Evolutionary conservation across 2,797 vertebrate species (phyloP).

Genomic region (Pelobates cultripes): DNA sequence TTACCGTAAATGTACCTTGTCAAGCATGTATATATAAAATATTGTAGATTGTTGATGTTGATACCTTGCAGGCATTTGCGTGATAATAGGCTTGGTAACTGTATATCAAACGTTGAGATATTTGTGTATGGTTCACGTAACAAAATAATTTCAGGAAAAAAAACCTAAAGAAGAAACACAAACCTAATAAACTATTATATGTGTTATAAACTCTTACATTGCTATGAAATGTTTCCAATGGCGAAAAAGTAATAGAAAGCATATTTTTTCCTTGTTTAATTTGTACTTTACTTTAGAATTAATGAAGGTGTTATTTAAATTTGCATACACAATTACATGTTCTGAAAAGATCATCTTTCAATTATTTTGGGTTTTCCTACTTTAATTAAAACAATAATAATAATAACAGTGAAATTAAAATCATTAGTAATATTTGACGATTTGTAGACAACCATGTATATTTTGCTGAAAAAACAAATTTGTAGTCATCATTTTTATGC

Average conservation of each 20-base stretch:
- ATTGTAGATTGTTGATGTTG: too few species aligned
- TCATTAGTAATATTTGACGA: constrained; percentile 41
- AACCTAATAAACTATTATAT: too few species aligned
- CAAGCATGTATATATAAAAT: too few species aligned
- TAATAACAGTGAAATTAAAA: constrained; percentile 45
- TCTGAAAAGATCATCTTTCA: constrained; percentile 36
- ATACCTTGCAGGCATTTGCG: too few species aligned
- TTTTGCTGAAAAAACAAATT: constrained; percentile 6
- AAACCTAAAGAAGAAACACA: too few species aligned
- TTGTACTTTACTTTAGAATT: constrained; percentile 6
- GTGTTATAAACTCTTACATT: too few species aligned
- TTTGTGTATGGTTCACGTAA: too few species aligned
- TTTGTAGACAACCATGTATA: constrained; percentile 9
- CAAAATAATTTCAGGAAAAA: too few species aligned
- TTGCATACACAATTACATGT: constrained; percentile 34
- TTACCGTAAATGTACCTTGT: too few species aligned
- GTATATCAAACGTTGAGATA: too few species aligned
- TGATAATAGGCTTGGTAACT: too few species aligned
- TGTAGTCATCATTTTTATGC: neutral
- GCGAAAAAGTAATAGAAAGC: neutral
- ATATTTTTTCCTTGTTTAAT: neutral
- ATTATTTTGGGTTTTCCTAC: constrained; percentile 37
- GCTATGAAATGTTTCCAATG: too few species aligned
- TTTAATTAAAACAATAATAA: constrained; percentile 44
- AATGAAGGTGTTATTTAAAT: constrained; percentile 37